Percentiles rank a stretch among this genome's conserved stretches.
Evolutionary conservation across 2,888 invertebrate species (phyloP).

Genomic region (Phlogophora meticulosa): DNA sequence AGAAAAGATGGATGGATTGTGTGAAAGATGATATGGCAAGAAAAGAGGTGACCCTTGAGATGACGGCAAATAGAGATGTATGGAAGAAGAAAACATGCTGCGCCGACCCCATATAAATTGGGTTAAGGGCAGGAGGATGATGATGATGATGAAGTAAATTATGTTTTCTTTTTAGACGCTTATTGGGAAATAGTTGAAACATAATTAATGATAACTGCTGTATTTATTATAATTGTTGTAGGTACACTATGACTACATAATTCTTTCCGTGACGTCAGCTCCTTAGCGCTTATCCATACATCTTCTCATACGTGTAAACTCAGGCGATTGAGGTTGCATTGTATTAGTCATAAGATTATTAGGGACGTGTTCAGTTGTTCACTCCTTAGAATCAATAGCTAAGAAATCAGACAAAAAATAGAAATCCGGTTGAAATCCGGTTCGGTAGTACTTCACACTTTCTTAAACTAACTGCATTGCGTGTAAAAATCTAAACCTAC

Average conservation of each 20-base stretch:
- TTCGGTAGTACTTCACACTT: conserved; percentile 58
- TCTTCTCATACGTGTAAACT: conserved; percentile 10
- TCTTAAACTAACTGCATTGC: conserved; percentile 56
- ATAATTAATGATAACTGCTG: background rate
- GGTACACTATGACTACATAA: background rate
- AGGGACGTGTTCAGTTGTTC: conserved; percentile 22
- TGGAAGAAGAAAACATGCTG: too few species aligned
- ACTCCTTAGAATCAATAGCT: conserved; percentile 30
- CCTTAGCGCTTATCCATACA: conserved; percentile 9
- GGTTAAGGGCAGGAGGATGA: too few species aligned
- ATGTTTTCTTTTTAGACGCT: conserved; percentile 4
- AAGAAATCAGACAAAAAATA: conserved; percentile 47
- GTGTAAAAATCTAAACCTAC: conserved; percentile 47
- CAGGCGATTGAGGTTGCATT: conserved; percentile 6
- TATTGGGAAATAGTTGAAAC: background rate
- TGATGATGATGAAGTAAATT: too few species aligned
- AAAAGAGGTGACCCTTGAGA: too few species aligned
- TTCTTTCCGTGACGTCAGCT: conserved; percentile 19
- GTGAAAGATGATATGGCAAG: too few species aligned
- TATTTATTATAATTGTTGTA: background rate
- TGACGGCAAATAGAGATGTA: too few species aligned
- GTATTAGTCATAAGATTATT: conserved; percentile 38
- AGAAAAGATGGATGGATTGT: too few species aligned
- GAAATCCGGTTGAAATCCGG: conserved; percentile 55
- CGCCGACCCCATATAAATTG: too few species aligned